Base-by-base conservation (phyloP, 1,140 invertebrate genomes). In the Leptinotarsa defecta region DNA sequence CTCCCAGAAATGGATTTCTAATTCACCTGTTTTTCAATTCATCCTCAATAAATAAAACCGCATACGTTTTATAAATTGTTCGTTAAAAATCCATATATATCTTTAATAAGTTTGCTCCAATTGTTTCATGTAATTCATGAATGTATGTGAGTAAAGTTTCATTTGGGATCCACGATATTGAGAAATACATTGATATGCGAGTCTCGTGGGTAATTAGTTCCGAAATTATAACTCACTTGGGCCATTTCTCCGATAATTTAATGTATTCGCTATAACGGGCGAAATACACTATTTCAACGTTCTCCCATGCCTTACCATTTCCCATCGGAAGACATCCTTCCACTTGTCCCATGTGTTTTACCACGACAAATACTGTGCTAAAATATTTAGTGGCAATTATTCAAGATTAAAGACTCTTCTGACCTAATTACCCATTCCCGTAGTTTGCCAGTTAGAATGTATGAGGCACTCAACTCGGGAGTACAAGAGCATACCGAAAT, bases 301-400 rank as follows among this genome's bases (percentile, higher is more conserved):
- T 43, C 34, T 43, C 34, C 8, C 8, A 3, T 43, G 34, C 8
- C 17, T 57, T 13, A 17, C 52, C 52, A 57, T 57, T 57, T 57
- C 52, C 52, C 52, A 5, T 68, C 43, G 67, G 13, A 34, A 68
- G 43, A 19, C 67, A 68, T 68, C 24, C 67, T 43, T 48, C 48
- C 20, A 48, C 15, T 6, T 71, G 69, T 71, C 48, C 65, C 74
- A 71, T 34, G 49, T 75, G 74, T 75, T 49, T 62, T 48, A 48
- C 70, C 74, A 13, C 27, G 34, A 52, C 75, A 74, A 76, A 63
- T 76, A 73, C 75, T 74, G 70, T 70, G 71, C 75, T 74, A 68
- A 76, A 76, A 70, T 76, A 76, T 76, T 76, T 73, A 76, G 64
- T 43, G 62, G 49, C 69, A 71, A 71, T 71, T 72, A 76, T 73